Base-by-base conservation (phyloP, 2,113 vertebrate genomes). In the Tretioscincus oriximinensis region DNA sequence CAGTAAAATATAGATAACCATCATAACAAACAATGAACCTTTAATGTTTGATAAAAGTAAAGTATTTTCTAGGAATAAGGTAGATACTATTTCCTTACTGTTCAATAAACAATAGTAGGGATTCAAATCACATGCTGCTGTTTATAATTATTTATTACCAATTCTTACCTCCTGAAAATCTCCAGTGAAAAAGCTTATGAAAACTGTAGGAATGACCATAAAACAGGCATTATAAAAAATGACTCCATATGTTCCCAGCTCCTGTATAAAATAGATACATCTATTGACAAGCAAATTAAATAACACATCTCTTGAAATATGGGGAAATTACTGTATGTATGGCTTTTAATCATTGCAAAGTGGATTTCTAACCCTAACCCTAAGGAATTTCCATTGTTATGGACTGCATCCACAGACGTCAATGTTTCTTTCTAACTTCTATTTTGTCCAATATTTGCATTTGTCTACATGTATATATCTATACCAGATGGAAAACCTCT, bases 141-240 rank as follows among this genome's bases (percentile, higher is more conserved):
- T 1, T 26, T 20, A 77, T 14, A 85, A 1, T 60, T 12, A 65
- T 1, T 11, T 2, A 66, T 61, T 81, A 60, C 11, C 51, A 7
- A 4, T 63, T 41, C 85, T 92, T 90, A 98, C 98, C 95, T 96
- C 86, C 1, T 93, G 89, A 69, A 99, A 89, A 90, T 99, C 98
- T 87, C 97, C 97, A 21, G 96, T 97, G 79, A 86, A 96, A 14
- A 90, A 88, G 77, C 97, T 97, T 58, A 95, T 90, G 87, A 97
- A 61, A 22, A 95, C 5, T 28, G 96, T 96, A 16, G 97, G 98
- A 73, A 97, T 79, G 75, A 98, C 90, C 88, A 98, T 97, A 88
- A 98, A 95, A 75, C 95, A 93, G n/a, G 97, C 96, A 76, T 98
- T 99, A 93, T 99, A 99, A 92, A 97, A 99, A 87, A 99, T 94